Conservation (phyloP, 2,113 vertebrate genomes). For the Nyctibius bracteatus region DNA sequence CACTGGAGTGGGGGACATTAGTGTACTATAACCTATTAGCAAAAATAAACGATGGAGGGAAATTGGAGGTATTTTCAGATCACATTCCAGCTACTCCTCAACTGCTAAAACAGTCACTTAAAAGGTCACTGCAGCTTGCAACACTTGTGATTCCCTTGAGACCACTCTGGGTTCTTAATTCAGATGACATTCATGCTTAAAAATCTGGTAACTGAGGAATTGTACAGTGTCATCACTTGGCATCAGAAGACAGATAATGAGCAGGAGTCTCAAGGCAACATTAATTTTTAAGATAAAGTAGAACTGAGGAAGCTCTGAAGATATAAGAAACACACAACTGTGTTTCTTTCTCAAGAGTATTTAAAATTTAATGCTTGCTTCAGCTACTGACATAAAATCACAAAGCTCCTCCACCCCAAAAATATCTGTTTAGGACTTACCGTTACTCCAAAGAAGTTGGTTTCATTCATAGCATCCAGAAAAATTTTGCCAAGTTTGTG, state of each 20-base stretch:
- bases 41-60: not conserved
- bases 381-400: not conserved
- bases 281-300: not conserved
- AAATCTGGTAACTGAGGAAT: not conserved
- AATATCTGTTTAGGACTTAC: slow-evolving; percentile 71
- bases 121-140: not conserved
- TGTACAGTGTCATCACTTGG: not conserved
- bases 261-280: not conserved
- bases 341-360: not conserved
- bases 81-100: not conserved
- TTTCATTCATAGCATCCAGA: slow-evolving; percentile 98
- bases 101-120: not conserved
- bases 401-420: not conserved
- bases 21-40: not conserved
- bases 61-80: not conserved
- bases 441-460: slow-evolving; percentile 98
- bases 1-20: not conserved
- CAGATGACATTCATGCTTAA: not conserved
- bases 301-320: not conserved
- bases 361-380: not conserved
- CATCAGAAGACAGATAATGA: not conserved
- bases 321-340: not conserved
- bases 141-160: not conserved
- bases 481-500: slow-evolving; percentile 93
- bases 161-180: not conserved